Percentiles rank a stretch among this genome's conserved stretches.
Evolutionary conservation across 2,113 vertebrate genomes (phyloP).

Genomic region (Megaleporinus macrocephalus): DNA sequence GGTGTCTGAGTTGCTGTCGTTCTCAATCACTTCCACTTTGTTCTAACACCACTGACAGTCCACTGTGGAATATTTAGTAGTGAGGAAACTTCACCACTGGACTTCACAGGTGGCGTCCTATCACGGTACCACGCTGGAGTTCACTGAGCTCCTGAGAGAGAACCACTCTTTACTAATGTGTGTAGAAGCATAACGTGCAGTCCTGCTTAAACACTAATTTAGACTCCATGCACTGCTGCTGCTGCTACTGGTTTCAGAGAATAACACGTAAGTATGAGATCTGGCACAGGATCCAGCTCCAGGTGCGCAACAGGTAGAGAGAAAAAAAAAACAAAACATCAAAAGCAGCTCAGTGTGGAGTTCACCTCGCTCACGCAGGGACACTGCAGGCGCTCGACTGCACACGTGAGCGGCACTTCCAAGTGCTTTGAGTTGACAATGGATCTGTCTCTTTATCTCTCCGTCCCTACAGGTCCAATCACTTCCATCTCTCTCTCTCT

Average conservation of each 20-base stretch:
- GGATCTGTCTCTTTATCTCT: constrained; percentile 22
- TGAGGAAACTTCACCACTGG: no score
- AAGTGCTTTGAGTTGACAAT: constrained; percentile 14
- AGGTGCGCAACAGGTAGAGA: constrained; percentile 29
- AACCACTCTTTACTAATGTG: no score
- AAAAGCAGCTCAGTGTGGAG: not conserved
- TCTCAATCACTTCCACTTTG: no score
- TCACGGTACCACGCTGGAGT: no score
- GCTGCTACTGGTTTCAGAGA: no score
- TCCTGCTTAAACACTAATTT: no score
- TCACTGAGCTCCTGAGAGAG: no score
- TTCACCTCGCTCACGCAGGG: not conserved
- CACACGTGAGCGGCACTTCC: not conserved
- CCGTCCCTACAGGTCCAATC: not conserved
- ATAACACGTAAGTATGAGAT: not conserved
- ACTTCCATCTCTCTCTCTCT: not conserved
- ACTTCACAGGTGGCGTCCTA: no score
- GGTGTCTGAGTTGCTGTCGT: no score
- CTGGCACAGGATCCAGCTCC: constrained; percentile 28
- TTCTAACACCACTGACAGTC: no score
- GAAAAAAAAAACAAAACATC: constrained; percentile 14
- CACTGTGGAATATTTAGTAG: no score
- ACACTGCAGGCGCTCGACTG: no score
- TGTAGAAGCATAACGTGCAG: not conserved
- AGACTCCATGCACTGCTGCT: not conserved